A percentile compares a stretch with the other conserved stretches of the same genome.
phyloP scores from a whole-genome alignment of 2,888 invertebrate species.

The Tuta absoluta region DNA sequence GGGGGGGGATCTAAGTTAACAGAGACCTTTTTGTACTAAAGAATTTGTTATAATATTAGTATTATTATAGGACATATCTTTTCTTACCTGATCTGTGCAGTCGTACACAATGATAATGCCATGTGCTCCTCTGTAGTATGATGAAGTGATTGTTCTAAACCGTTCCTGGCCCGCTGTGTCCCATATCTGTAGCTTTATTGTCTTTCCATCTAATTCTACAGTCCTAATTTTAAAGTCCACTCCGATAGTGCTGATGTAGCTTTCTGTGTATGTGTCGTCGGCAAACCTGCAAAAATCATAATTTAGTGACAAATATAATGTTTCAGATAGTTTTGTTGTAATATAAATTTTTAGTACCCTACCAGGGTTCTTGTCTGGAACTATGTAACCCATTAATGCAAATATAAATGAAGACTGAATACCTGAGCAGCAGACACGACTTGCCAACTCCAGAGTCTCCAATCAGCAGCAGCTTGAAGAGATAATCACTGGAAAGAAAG shows the following conservation, averaged over 20 bases:
- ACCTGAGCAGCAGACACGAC: constrained; percentile 94
- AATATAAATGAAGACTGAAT: not conserved
- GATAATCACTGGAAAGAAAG: constrained; percentile 87
- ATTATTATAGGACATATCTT: not conserved
- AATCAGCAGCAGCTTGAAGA: constrained; percentile 98
- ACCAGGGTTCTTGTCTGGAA: too few species aligned
- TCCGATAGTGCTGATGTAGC: constrained; percentile 99
- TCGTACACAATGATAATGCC: constrained; percentile 99
- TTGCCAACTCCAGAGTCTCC: constrained; percentile 99
- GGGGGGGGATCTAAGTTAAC: too few species aligned
- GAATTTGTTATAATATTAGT: not conserved
- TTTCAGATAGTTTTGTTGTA: too few species aligned
- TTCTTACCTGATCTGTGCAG: constrained; percentile 91
- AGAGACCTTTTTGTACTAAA: not conserved
- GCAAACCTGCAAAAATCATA: constrained; percentile 83
- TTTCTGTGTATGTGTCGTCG: constrained; percentile 99
- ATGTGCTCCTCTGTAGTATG: constrained; percentile 99
- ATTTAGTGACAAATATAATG: too few species aligned
- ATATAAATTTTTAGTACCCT: too few species aligned
- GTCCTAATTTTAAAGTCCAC: constrained; percentile 99
- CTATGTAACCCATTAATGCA: too few species aligned
- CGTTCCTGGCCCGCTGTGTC: constrained; percentile 99
- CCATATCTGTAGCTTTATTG: constrained; percentile 99
- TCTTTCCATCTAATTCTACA: constrained; percentile 99
- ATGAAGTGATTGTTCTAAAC: constrained; percentile 99